Conservation (phyloP, 1,140 invertebrate species). For the Heterodera schachtii region DNA sequence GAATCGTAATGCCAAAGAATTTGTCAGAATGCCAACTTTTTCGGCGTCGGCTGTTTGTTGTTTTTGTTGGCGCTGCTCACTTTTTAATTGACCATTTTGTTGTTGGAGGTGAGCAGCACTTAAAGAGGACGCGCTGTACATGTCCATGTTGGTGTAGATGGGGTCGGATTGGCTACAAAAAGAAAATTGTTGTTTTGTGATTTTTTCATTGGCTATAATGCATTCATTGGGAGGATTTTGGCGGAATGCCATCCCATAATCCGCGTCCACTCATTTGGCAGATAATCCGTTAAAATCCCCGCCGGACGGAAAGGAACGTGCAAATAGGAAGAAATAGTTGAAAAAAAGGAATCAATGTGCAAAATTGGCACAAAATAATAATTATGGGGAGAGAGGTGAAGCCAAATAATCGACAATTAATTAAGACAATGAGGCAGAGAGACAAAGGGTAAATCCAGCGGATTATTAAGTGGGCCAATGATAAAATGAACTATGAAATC, state of each 20-base stretch:
- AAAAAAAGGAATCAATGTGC: no score
- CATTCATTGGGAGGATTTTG: neutral
- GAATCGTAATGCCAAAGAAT: no score
- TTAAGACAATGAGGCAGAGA: no score
- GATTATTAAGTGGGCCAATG: no score
- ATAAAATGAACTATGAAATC: no score
- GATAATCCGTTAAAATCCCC: conserved; percentile 6
- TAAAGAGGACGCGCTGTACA: conserved; percentile 18
- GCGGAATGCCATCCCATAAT: neutral
- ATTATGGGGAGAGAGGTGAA: no score
- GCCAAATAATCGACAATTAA: no score
- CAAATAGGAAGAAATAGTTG: no score
- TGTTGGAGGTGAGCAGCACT: neutral
- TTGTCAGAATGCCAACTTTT: neutral
- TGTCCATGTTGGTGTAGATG: conserved; percentile 31
- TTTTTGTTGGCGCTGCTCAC: conserved; percentile 7
- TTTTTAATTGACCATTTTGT: neutral
- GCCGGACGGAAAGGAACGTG: neutral
- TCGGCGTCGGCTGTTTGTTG: neutral
- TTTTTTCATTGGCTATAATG: neutral
- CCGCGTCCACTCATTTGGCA: neutral
- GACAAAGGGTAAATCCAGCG: no score
- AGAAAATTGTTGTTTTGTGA: neutral
- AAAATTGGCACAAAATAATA: no score
- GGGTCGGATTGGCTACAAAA: conserved; percentile 28